These are phyloP conservation scores for Operophtera brumata DNA, from an alignment of 2,888 invertebrate species.

Conservation along the genomic window DNA sequence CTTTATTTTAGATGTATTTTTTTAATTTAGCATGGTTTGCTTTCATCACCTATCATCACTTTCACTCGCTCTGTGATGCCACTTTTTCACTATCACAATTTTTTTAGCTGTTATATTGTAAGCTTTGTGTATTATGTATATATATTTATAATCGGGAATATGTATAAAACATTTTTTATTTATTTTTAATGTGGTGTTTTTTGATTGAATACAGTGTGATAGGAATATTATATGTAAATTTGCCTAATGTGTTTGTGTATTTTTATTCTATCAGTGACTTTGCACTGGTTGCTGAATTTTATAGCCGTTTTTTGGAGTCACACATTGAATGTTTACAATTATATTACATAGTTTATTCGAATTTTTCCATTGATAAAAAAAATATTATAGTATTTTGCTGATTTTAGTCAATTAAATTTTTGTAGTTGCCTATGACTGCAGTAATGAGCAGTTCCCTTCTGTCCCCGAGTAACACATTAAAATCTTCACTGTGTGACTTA, in stretches of 20 bases:
- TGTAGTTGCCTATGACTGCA: no score
- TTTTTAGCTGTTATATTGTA: constrained; percentile 69
- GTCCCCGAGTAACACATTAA: no score
- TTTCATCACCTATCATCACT: constrained; percentile 28
- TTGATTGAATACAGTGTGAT: neutral
- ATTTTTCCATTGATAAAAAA: no score
- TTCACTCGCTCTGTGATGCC: constrained; percentile 41
- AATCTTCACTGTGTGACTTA: constrained; percentile 19
- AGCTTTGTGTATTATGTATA: constrained; percentile 26
- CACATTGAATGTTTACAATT: constrained; percentile 4
- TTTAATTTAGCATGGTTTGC: constrained; percentile 36
- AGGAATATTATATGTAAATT: neutral
- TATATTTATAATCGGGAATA: constrained; percentile 16
- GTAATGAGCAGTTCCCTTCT: no score
- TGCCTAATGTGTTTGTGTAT: constrained; percentile 29
- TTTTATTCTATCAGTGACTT: constrained; percentile 37
- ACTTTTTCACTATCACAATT: constrained; percentile 49
- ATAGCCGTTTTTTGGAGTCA: constrained; percentile 25
- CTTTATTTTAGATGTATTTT: neutral
- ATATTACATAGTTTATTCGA: neutral
- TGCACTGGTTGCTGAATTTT: constrained; percentile 32
- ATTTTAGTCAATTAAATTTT: no score
- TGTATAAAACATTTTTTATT: constrained; percentile 4
- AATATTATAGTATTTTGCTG: no score
- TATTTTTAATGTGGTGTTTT: constrained; percentile 9